Percentiles rank a stretch among this genome's conserved stretches.
Conservation (phyloP, 2,888 invertebrate species). For the Agapostemon virescens region DNA sequence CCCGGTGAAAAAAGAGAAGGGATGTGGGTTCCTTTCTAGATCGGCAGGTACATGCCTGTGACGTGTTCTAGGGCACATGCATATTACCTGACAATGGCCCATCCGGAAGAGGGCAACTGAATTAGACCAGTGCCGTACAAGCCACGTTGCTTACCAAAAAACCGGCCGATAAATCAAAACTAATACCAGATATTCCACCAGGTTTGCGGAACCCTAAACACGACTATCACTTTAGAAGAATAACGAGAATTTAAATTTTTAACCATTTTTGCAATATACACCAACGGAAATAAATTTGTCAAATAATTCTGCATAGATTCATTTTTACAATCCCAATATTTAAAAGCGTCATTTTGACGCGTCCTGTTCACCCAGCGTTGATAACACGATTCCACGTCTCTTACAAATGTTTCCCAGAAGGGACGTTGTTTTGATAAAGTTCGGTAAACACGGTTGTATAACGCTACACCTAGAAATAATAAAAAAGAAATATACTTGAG, state of each 20-base stretch:
- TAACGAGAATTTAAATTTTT: no score
- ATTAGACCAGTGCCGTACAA: conserved; percentile 59
- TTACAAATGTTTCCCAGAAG: not conserved
- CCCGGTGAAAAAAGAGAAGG: conserved; percentile 62
- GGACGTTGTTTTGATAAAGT: not conserved
- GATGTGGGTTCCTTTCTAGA: conserved; percentile 70
- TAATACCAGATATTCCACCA: no score
- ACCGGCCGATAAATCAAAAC: not conserved
- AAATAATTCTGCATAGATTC: no score
- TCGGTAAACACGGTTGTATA: not conserved
- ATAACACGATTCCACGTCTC: not conserved
- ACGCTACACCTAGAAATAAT: not conserved
- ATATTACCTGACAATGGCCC: conserved; percentile 73
- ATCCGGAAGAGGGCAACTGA: conserved; percentile 61
- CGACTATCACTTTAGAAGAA: no score
- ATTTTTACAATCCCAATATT: no score
- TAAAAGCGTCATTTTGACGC: no score
- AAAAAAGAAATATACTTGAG: not conserved
- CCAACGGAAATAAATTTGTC: no score
- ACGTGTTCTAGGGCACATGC: conserved; percentile 72
- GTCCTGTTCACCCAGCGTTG: no score
- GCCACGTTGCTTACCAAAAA: conserved; percentile 1
- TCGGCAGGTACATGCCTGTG: conserved; percentile 71
- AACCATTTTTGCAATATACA: no score
- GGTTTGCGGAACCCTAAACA: no score